These are phyloP conservation scores for Agriopis marginaria DNA, from an alignment of 2,888 invertebrate genomes.

Conservation along the genomic window DNA sequence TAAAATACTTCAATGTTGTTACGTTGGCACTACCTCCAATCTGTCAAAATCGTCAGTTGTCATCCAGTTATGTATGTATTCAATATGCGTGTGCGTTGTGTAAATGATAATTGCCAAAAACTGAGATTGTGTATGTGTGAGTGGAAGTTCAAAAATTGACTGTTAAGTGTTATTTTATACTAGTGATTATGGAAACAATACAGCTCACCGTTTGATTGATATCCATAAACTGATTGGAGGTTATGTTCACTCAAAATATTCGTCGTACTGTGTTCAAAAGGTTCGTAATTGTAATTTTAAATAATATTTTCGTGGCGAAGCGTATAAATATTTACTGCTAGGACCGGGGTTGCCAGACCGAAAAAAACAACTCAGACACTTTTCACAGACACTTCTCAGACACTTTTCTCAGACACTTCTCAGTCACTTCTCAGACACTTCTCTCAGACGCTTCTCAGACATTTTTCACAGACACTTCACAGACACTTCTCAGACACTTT, in stretches of 20 bases:
- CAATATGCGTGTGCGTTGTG: not conserved
- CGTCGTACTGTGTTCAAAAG: not conserved
- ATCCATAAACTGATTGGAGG: not conserved
- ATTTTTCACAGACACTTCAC: too few species aligned
- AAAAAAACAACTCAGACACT: too few species aligned
- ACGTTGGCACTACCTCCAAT: not conserved
- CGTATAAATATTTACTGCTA: not conserved
- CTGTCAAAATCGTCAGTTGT: conserved; percentile 1
- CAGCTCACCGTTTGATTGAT: conserved; percentile 2
- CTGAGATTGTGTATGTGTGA: not conserved
- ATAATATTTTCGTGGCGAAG: not conserved
- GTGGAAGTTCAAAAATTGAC: not conserved
- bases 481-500: too few species aligned
- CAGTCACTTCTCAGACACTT: too few species aligned
- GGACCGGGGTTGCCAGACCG: not conserved
- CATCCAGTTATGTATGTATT: not conserved
- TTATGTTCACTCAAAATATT: not conserved
- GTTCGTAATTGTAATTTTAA: not conserved
- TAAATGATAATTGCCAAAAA: not conserved
- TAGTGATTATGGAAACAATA: not conserved
- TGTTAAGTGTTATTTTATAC: not conserved
- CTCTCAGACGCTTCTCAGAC: too few species aligned
- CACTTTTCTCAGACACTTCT: too few species aligned
- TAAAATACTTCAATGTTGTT: not conserved
- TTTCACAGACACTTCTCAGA: too few species aligned